phyloP scores from a whole-genome alignment of 2,797 vertebrate species.

The Hydrolagus colliei region DNA sequence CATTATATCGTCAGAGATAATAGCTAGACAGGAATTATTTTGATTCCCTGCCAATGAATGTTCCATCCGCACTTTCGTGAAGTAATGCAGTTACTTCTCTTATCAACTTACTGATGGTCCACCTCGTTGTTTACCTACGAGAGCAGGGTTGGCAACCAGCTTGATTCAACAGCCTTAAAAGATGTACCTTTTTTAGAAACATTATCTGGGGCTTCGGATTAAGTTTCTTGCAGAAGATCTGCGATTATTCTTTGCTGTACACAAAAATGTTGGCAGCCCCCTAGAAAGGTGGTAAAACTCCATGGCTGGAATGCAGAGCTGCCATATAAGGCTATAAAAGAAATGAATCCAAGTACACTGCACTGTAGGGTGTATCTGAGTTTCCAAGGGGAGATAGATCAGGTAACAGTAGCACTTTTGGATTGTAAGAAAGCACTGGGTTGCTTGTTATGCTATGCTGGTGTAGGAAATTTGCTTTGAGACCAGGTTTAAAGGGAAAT shows the following conservation, averaged over 20 bases:
- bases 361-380: background rate
- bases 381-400: background rate
- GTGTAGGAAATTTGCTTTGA: background rate
- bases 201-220: background rate
- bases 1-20: no score
- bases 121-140: background rate
- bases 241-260: slow-evolving; percentile 56
- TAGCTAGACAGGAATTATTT: background rate
- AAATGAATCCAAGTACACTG: slow-evolving; percentile 40
- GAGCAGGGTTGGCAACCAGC: background rate
- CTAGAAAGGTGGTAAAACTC: slow-evolving; percentile 62
- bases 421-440: background rate
- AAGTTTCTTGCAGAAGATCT: slow-evolving; percentile 47
- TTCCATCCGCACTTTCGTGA: background rate
- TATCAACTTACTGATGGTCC: background rate
- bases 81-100: background rate
- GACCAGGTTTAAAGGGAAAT: background rate
- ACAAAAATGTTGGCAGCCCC: slow-evolving; percentile 53
- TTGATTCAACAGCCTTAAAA: background rate
- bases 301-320: slow-evolving; percentile 54
- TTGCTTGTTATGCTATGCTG: background rate
- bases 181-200: background rate
- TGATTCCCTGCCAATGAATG: background rate
- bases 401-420: no score
- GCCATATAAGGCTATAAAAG: slow-evolving; percentile 72